Evolutionary conservation across 2,888 invertebrate species (phyloP), one percentile per base, ranked within the genome.

Genomic region (Thera obeliscata): DNA sequence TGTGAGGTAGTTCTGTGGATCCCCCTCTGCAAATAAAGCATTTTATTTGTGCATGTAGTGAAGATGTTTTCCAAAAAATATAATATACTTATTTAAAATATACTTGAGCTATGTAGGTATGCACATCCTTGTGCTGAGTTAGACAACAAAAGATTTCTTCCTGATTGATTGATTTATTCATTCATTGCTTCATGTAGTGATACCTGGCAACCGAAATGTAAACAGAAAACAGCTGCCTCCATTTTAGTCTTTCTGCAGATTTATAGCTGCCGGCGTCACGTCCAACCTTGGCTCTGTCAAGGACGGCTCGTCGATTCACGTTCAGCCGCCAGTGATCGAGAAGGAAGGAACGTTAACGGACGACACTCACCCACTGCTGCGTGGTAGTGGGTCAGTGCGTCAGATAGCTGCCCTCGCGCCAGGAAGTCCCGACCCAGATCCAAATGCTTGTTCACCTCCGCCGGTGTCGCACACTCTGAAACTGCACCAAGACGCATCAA

Each of bases 301-400:
- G 70, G 70, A 50, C 65, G 66, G 52, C 56, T 50, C 57, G 55
- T 36, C 12, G 50, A 8, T 52, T 33, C 52, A 33, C 9, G 33
- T 33, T 8, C 33, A 33, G 52, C 52, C 2, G 33, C 33, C 52
- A 12, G 3, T 6, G 4, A 2, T 49, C 43, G 49, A 49, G 12
- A 12, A 12, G 12, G 60, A 6, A 48, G 58, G 11, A 12, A 12
- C 22, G 22, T 22, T 22, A 36, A 55, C 48, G 56, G 48, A 54
- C 46, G 56, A 55, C 64, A 87, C 96, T 94, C 86, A 97, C 98
- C 99, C 79, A 99, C 98, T 78, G 99, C 99, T 71, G 98, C 97
- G 94, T 99, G 99, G 91, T 98, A 99, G 87, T 99, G 99, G 69
- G 98, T 97, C 60, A 99, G 91, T 8, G 99, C 99, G 94, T 99